Percentiles rank a stretch among this genome's conserved stretches.
These are phyloP conservation scores for Lampris incognitus DNA, from an alignment of 2,113 vertebrate genomes.

Conservation along the genomic window DNA sequence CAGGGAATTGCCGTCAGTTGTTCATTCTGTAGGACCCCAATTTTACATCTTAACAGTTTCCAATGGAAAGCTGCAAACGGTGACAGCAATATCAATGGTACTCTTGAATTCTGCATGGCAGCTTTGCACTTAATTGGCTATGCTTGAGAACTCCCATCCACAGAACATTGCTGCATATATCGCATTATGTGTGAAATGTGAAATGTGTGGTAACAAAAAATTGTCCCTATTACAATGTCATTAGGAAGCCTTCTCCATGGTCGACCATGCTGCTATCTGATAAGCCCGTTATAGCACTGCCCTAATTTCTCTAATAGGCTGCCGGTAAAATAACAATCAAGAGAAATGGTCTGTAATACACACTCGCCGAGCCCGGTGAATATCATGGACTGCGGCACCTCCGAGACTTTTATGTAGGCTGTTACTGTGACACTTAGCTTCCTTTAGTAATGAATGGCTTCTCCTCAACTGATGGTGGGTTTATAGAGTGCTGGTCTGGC, in stretches of 20 bases:
- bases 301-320: constrained; percentile 71
- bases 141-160: constrained; percentile 60
- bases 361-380: constrained; percentile 16
- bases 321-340: constrained; percentile 71
- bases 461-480: constrained; percentile 57
- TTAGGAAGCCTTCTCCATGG: constrained; percentile 45
- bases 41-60: constrained; percentile 50
- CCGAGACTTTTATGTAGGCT: constrained; percentile 63
- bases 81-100: constrained; percentile 35
- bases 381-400: constrained; percentile 46
- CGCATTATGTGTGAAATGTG: constrained; percentile 63
- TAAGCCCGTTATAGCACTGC: constrained; percentile 28
- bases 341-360: constrained; percentile 68
- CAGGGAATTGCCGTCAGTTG: neutral
- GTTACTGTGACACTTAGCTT: constrained; percentile 43
- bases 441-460: constrained; percentile 68
- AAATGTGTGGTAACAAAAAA: constrained; percentile 49
- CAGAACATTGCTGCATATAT: constrained; percentile 52
- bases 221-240: constrained; percentile 42
- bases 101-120: constrained; percentile 35
- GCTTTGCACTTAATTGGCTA: constrained; percentile 60
- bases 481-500: constrained; percentile 42
- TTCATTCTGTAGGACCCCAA: constrained; percentile 19
- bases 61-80: constrained; percentile 45
- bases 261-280: constrained; percentile 44